Evolutionary conservation across 2,888 invertebrate species (phyloP).

Genomic region (Lochmaea capreae): DNA sequence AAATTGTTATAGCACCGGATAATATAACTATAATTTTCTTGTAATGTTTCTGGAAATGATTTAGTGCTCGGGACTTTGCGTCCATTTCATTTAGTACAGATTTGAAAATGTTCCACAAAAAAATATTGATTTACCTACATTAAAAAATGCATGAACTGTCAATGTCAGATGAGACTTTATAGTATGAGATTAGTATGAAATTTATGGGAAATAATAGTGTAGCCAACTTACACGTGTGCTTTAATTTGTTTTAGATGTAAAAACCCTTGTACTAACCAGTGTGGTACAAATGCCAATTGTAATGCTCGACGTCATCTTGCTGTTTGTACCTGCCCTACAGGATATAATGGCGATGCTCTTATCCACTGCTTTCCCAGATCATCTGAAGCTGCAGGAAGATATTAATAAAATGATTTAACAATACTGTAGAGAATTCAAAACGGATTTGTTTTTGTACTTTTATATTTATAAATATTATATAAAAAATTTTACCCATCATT

Average conservation of each 20-base stretch:
- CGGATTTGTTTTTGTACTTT: no score
- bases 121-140: neutral
- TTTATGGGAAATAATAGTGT: neutral
- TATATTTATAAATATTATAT: no score
- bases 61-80: conserved; percentile 40
- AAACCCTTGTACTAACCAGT: conserved; percentile 82
- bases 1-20: conserved; percentile 43
- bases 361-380: conserved; percentile 64
- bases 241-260: conserved; percentile 61
- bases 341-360: conserved; percentile 73
- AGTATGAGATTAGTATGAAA: neutral
- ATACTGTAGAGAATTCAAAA: no score
- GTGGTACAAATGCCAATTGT: conserved; percentile 81
- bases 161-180: neutral
- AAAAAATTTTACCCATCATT: no score
- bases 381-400: conserved; percentile 36
- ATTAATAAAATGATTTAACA: neutral
- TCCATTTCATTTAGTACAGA: conserved; percentile 42
- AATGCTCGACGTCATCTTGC: conserved; percentile 82
- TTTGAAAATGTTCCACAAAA: neutral
- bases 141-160: conserved; percentile 1
- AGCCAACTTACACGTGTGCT: neutral
- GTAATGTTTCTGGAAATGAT: conserved; percentile 42
- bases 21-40: conserved; percentile 46
- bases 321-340: conserved; percentile 83